Conservation (phyloP, 2,888 invertebrate species). For the Stenoptilia bipunctidactyla region DNA sequence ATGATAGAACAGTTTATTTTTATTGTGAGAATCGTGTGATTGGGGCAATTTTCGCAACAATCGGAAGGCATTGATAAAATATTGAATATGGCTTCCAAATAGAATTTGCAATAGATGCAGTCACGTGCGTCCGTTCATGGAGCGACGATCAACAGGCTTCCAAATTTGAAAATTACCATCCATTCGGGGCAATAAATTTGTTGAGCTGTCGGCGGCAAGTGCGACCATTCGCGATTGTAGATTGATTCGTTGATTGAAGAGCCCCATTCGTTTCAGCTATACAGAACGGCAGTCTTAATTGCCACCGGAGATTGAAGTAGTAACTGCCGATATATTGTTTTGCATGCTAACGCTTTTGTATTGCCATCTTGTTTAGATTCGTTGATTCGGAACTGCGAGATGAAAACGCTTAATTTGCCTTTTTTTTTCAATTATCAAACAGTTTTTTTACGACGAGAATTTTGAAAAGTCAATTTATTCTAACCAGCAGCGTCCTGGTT, state of each 20-base stretch:
- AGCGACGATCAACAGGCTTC: slow-evolving; percentile 53
- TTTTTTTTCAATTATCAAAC: too few species aligned
- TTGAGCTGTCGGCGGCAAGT: slow-evolving; percentile 64
- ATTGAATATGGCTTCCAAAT: background rate
- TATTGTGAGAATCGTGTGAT: too few species aligned
- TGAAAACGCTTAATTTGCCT: too few species aligned
- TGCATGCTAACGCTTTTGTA: background rate
- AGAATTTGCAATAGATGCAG: slow-evolving; percentile 21
- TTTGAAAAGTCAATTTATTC: too few species aligned
- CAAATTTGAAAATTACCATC: slow-evolving; percentile 63
- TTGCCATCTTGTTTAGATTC: background rate
- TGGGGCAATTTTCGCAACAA: background rate
- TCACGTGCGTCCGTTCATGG: slow-evolving; percentile 21
- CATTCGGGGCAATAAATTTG: slow-evolving; percentile 61
- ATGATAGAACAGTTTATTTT: too few species aligned
- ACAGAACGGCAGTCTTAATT: slow-evolving; percentile 59
- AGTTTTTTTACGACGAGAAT: too few species aligned
- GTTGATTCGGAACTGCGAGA: background rate
- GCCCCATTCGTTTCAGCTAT: slow-evolving; percentile 61
- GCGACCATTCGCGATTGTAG: slow-evolving; percentile 63
- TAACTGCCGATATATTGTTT: slow-evolving; percentile 1
- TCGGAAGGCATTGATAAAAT: background rate
- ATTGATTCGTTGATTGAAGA: slow-evolving; percentile 71
- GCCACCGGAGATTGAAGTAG: slow-evolving; percentile 51
- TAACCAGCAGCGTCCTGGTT: too few species aligned